Evolutionary conservation across 2,113 vertebrate genomes (phyloP).

Genomic region (Mobula birostris): DNA sequence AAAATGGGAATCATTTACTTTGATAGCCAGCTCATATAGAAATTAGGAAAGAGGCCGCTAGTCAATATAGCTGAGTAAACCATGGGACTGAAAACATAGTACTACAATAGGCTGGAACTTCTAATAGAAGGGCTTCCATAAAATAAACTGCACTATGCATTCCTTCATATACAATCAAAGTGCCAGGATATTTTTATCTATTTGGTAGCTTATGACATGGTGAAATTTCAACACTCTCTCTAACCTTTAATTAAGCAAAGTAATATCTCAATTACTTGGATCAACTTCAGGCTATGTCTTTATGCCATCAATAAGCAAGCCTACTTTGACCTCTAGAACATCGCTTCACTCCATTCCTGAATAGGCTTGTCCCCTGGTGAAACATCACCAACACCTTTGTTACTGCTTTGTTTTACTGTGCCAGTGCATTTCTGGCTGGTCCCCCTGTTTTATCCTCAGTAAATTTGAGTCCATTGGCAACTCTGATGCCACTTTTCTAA

Average conservation of each 20-base stretch:
- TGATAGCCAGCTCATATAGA: not conserved
- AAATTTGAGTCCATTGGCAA: no score
- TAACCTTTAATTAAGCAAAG: not conserved
- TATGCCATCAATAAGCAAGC: no score
- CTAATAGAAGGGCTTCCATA: not conserved
- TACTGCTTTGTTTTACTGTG: no score
- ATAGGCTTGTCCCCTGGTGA: no score
- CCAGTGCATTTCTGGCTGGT: no score
- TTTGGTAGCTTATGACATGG: not conserved
- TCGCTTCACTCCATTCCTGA: no score
- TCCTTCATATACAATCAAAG: not conserved
- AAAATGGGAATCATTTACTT: not conserved
- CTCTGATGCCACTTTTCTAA: no score
- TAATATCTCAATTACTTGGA: no score
- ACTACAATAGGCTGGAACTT: not conserved
- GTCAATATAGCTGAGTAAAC: not conserved
- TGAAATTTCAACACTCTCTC: not conserved
- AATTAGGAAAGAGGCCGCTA: not conserved
- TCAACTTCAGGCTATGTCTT: no score
- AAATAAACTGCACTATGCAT: not conserved
- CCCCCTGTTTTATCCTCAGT: no score
- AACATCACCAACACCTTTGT: no score
- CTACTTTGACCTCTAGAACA: no score
- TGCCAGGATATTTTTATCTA: not conserved
- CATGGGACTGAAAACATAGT: not conserved